A percentile compares a stretch with the other conserved stretches of the same genome.
Conservation (phyloP, 1,140 invertebrate genomes). For the Oncopodura yosiiana region DNA sequence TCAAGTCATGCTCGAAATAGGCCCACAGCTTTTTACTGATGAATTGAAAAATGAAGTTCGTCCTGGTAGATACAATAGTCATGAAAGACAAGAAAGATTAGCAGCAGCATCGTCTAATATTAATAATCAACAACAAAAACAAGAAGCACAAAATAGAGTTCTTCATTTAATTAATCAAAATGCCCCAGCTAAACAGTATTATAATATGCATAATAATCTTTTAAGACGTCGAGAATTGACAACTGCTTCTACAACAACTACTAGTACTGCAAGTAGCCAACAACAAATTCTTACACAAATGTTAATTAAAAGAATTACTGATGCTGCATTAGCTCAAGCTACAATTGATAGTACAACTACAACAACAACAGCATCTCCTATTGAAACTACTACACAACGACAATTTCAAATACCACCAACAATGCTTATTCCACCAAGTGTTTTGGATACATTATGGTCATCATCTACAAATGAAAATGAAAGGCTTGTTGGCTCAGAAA, state of each 20-base stretch:
- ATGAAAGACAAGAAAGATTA: too few species aligned
- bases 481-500: too few species aligned
- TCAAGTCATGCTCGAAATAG: slow-evolving; percentile 33
- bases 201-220: background rate
- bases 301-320: too few species aligned
- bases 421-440: too few species aligned
- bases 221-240: background rate
- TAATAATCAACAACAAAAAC: background rate
- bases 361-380: background rate
- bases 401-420: too few species aligned
- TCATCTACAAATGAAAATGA: background rate
- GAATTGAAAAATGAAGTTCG: slow-evolving; percentile 26
- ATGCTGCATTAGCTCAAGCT: too few species aligned
- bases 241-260: too few species aligned
- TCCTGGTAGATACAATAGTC: background rate
- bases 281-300: too few species aligned
- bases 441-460: background rate
- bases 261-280: too few species aligned
- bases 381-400: too few species aligned
- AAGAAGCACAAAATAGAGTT: background rate
- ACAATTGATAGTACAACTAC: background rate
- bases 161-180: background rate
- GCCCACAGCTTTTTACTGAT: slow-evolving; percentile 34
- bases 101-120: background rate
- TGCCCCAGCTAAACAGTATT: background rate